phyloP scores from a whole-genome alignment of 2,888 invertebrate genomes.

The Parnassius orleans region DNA sequence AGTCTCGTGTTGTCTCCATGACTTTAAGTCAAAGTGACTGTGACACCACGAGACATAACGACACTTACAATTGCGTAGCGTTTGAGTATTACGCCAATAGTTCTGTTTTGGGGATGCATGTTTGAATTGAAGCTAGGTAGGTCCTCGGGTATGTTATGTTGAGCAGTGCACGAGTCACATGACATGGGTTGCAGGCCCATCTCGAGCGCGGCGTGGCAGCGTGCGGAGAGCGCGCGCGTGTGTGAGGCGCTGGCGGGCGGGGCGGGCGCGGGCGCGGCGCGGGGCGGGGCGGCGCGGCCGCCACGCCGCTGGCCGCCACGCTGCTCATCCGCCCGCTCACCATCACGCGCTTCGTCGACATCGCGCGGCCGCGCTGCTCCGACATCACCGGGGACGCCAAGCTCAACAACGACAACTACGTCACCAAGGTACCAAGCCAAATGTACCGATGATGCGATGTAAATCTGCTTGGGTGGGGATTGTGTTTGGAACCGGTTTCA shows the following conservation, averaged over 20 bases:
- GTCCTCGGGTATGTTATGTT: too few relatives aligned
- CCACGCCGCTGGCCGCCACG: conserved; percentile 38
- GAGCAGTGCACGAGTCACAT: too few relatives aligned
- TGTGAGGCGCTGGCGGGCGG: conserved; percentile 27
- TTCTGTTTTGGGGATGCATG: too few relatives aligned
- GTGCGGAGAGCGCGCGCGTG: conserved; percentile 43
- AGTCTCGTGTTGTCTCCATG: too few relatives aligned
- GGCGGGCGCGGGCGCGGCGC: conserved; percentile 42
- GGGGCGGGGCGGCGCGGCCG: conserved; percentile 30
- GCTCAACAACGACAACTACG: conserved; percentile 68
- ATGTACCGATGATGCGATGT: too few relatives aligned
- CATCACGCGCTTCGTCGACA: conserved; percentile 56
- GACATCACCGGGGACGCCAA: conserved; percentile 45
- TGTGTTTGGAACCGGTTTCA: too few relatives aligned
- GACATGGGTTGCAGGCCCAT: conserved; percentile 43
- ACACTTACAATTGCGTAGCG: too few relatives aligned
- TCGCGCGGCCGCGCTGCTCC: conserved; percentile 44
- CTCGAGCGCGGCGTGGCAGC: conserved; percentile 62
- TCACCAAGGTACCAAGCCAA: conserved; percentile 50
- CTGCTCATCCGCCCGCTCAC: conserved; percentile 66
- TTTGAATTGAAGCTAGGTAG: too few relatives aligned
- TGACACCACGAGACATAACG: too few relatives aligned
- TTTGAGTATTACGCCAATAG: too few relatives aligned
- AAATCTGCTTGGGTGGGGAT: too few relatives aligned
- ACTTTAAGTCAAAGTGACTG: too few relatives aligned